Evolutionary conservation across 2,797 vertebrate genomes (phyloP).

Genomic region (Artibeus lituratus): DNA sequence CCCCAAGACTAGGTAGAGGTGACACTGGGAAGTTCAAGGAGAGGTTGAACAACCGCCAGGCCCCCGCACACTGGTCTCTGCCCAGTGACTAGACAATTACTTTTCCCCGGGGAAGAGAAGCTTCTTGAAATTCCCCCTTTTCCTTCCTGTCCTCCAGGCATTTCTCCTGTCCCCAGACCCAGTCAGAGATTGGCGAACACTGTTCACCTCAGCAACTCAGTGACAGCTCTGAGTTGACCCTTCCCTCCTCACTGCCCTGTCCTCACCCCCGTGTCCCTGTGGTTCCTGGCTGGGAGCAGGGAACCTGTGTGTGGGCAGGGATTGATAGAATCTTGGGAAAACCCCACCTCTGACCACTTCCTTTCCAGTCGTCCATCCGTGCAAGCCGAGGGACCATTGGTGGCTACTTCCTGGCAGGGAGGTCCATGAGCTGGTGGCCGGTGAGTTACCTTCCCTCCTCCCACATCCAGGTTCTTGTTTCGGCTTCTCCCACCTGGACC

Average conservation of each 20-base stretch:
- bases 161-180: not conserved
- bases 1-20: not conserved
- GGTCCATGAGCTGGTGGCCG: constrained; percentile 96
- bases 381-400: constrained; percentile 90
- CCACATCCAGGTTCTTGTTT: fast-evolving
- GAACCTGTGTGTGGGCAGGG: not conserved
- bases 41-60: not conserved
- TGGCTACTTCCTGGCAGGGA: constrained; percentile 94
- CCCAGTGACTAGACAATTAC: not conserved
- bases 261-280: not conserved
- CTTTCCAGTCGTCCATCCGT: constrained; percentile 87
- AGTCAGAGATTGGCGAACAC: not conserved
- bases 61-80: fast-evolving
- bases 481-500: not conserved
- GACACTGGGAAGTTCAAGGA: not conserved
- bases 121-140: not conserved
- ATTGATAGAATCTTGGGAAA: not conserved
- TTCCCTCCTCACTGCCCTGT: not conserved
- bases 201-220: not conserved
- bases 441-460: constrained; percentile 84
- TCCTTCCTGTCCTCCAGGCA: not conserved
- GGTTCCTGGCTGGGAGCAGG: fast-evolving
- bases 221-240: too few relatives aligned
- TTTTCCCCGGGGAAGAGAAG: not conserved
- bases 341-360: not conserved